A percentile compares a stretch with the other conserved stretches of the same genome.
phyloP scores from a whole-genome alignment of 2,113 vertebrate species.

The Eulemur macaco region DNA sequence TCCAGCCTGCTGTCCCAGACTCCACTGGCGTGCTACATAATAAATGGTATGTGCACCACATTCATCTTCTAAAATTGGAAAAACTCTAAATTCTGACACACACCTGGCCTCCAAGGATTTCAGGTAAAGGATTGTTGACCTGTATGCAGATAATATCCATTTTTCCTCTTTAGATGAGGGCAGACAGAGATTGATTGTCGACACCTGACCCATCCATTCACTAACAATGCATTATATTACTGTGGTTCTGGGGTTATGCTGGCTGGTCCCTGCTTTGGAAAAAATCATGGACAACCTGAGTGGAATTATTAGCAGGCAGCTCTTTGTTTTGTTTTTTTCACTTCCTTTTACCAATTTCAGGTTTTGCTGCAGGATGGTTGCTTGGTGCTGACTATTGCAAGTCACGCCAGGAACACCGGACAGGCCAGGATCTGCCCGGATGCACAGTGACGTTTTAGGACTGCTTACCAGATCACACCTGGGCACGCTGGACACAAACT shows the following conservation, averaged over 20 bases:
- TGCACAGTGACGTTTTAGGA: accelerated
- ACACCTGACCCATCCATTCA: background rate
- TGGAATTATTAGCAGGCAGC: background rate
- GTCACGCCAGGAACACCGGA: background rate
- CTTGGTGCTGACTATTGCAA: background rate
- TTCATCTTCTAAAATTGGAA: background rate
- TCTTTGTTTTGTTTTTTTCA: background rate
- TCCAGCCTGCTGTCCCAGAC: background rate
- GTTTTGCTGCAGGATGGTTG: background rate
- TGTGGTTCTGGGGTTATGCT: background rate
- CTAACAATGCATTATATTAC: background rate
- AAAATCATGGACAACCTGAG: background rate
- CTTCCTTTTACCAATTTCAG: background rate
- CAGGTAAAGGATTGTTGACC: background rate
- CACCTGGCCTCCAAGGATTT: background rate
- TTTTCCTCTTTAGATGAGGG: background rate
- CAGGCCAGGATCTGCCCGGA: background rate
- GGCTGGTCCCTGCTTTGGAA: background rate
- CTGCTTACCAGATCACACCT: conserved; percentile 89
- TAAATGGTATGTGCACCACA: background rate
- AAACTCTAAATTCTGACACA: background rate
- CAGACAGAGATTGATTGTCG: background rate
- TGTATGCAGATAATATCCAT: background rate
- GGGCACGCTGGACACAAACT: conserved; percentile 89
- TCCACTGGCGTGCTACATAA: background rate